Conservation (phyloP, 1,140 invertebrate species). For the Aphidius gifuensis region DNA sequence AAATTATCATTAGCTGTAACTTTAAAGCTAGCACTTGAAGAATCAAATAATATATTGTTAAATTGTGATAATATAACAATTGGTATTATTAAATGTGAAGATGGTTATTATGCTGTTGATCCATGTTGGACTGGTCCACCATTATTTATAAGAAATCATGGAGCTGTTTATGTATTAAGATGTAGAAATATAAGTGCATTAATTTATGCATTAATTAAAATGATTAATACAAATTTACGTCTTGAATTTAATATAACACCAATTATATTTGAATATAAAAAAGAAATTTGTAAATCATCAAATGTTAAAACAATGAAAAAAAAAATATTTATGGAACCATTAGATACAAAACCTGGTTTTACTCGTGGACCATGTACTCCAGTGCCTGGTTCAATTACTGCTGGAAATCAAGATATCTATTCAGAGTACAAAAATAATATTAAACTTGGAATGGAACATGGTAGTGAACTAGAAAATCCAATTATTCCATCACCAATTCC, state of each 20-base stretch:
- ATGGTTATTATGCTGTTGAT: constrained; percentile 43
- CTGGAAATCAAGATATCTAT: constrained; percentile 33
- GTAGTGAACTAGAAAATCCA: constrained; percentile 22
- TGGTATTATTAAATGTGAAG: constrained; percentile 28
- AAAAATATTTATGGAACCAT: constrained; percentile 26
- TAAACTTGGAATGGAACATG: constrained; percentile 26
- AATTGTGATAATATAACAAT: constrained; percentile 42
- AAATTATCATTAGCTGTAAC: constrained; percentile 23
- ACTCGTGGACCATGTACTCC: constrained; percentile 7
- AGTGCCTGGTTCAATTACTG: constrained; percentile 28
- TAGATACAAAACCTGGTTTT: constrained; percentile 30
- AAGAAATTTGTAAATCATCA: constrained; percentile 23
- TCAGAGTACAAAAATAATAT: constrained; percentile 34
- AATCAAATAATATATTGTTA: constrained; percentile 33
- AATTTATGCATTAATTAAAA: constrained; percentile 42
- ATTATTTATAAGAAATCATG: constrained; percentile 38
- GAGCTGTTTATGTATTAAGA: constrained; percentile 44
- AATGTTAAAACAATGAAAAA: constrained; percentile 22
- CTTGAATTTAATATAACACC: constrained; percentile 40
- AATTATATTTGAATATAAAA: constrained; percentile 34
- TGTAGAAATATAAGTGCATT: constrained; percentile 40
- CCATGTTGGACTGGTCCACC: constrained; percentile 46
- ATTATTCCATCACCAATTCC: constrained; percentile 19
- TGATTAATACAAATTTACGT: constrained; percentile 45
- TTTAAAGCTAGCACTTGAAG: constrained; percentile 29